phyloP scores from a whole-genome alignment of 2,797 vertebrate genomes.

The Microctenopoma steveboyesi region DNA sequence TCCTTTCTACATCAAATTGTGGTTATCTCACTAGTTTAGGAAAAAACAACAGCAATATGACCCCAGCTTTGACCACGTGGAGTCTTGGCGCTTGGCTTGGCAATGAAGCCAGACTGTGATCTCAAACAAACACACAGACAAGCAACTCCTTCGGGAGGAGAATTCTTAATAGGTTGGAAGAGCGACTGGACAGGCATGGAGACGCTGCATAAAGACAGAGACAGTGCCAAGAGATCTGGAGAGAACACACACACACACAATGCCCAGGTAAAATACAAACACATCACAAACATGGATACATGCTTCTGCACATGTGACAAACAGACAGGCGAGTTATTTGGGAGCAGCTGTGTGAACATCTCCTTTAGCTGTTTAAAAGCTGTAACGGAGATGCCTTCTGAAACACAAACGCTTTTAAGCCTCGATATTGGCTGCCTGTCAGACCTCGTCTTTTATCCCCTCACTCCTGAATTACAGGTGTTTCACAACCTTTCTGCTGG shows the following conservation, averaged over 20 bases:
- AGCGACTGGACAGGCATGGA: constrained; percentile 49
- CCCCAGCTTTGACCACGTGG: constrained; percentile 18
- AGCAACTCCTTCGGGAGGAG: constrained; percentile 33
- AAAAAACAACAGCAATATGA: constrained; percentile 42
- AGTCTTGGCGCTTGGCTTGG: constrained; percentile 39
- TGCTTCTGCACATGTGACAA: constrained; percentile 34
- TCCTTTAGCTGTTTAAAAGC: constrained; percentile 58
- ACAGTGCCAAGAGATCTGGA: constrained; percentile 18
- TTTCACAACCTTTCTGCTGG: too few relatives aligned
- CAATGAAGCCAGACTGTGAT: constrained; percentile 35
- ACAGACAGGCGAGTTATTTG: constrained; percentile 47
- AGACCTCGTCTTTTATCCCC: constrained; percentile 13
- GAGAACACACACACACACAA: constrained; percentile 27
- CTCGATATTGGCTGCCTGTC: constrained; percentile 13
- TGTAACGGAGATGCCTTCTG: constrained; percentile 41
- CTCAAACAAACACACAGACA: constrained; percentile 28
- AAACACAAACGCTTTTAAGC: constrained; percentile 52
- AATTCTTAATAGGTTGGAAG: constrained; percentile 55
- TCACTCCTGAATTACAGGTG: constrained; percentile 3
- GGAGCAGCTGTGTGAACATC: constrained; percentile 74
- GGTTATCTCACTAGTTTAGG: constrained; percentile 33
- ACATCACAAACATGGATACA: constrained; percentile 26
- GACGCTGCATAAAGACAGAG: constrained; percentile 34
- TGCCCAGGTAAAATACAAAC: constrained; percentile 25
- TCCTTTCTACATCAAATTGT: constrained; percentile 30